phyloP scores from a whole-genome alignment of 2,888 invertebrate genomes.

The Caenorhabditis sp. region DNA sequence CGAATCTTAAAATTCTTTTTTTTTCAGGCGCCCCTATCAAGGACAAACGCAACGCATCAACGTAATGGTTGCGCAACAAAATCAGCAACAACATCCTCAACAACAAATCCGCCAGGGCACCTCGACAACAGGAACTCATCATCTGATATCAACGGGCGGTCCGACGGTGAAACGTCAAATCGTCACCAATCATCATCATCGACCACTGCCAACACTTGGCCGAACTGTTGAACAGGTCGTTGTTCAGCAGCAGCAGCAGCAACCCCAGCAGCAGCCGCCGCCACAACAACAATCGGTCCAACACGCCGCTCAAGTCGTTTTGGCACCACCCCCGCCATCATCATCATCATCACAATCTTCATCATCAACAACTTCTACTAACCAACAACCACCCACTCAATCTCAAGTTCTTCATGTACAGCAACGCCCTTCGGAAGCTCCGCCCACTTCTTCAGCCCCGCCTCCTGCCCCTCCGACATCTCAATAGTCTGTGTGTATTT shows the following conservation, averaged over 20 bases:
- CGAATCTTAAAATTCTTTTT: no score
- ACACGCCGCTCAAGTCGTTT: slow-evolving; percentile 22
- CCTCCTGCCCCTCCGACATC: not conserved
- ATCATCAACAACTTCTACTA: not conserved
- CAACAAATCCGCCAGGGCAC: slow-evolving; percentile 9
- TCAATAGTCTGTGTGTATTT: not conserved
- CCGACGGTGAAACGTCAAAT: not conserved
- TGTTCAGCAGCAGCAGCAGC: not conserved
- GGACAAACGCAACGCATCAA: slow-evolving; percentile 18
- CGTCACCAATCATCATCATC: not conserved
- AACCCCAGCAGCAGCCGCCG: not conserved
- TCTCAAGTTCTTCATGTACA: not conserved
- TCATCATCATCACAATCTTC: no score
- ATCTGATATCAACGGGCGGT: not conserved
- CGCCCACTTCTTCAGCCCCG: not conserved
- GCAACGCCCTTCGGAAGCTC: not conserved
- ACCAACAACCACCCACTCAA: not conserved
- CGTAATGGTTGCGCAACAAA: no score
- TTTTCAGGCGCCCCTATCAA: not conserved
- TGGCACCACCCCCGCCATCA: no score
- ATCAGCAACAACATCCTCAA: slow-evolving; percentile 7
- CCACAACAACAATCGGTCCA: not conserved
- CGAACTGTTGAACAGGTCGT: not conserved
- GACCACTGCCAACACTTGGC: not conserved
- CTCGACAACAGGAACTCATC: slow-evolving; percentile 5